These are phyloP conservation scores for Andricus grossulariae DNA, from an alignment of 1,140 invertebrate species.

Conservation along the genomic window DNA sequence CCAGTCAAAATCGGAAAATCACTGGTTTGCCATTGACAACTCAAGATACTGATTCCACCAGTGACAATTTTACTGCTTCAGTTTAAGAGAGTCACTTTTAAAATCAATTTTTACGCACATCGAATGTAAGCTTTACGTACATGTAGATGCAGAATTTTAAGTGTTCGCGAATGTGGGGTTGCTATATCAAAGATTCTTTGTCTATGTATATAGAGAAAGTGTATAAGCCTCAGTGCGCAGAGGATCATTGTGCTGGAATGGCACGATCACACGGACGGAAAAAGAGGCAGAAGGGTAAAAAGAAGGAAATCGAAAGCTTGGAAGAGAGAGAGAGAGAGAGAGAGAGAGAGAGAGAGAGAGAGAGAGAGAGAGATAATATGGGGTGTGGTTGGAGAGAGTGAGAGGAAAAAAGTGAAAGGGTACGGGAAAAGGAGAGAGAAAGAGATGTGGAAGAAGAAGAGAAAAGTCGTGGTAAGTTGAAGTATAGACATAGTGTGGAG, in stretches of 20 bases:
- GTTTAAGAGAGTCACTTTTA: background rate
- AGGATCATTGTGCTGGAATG: slow-evolving; percentile 65
- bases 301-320: slow-evolving; percentile 26
- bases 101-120: background rate
- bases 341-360: slow-evolving; percentile 40
- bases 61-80: too few species aligned
- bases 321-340: slow-evolving; percentile 37
- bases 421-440: background rate
- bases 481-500: slow-evolving; percentile 22
- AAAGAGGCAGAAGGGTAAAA: slow-evolving; percentile 39
- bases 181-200: background rate
- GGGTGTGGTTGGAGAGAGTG: slow-evolving; percentile 38
- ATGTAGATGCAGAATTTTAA: background rate
- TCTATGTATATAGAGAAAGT: slow-evolving; percentile 42
- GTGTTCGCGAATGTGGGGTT: slow-evolving; percentile 16
- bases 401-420: slow-evolving; percentile 44
- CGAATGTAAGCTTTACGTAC: background rate
- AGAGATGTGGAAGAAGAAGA: background rate
- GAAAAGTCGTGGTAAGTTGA: slow-evolving; percentile 17
- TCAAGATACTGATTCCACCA: too few species aligned
- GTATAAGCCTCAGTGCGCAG: slow-evolving; percentile 58
- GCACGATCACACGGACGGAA: slow-evolving; percentile 60
- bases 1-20: too few species aligned
- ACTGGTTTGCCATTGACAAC: too few species aligned
- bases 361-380: slow-evolving; percentile 38